Evolutionary conservation across 2,113 vertebrate species (phyloP).

Genomic region (Menidia beryllina): DNA sequence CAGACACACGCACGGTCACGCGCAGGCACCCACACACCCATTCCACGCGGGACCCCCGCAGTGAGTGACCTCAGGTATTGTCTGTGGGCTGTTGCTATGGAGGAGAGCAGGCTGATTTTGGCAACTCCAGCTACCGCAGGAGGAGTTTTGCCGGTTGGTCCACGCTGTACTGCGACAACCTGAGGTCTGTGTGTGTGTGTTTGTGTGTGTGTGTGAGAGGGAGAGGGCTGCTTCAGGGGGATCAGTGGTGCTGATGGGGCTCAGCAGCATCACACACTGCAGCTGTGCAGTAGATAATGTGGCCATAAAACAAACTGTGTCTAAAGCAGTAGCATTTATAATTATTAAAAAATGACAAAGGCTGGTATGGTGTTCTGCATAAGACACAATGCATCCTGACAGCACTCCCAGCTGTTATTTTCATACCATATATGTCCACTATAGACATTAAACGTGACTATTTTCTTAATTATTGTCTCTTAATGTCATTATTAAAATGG

Average conservation of each 20-base stretch:
- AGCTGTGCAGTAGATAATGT: slow-evolving; percentile 14
- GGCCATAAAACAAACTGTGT: background rate
- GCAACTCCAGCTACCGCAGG: slow-evolving; percentile 68
- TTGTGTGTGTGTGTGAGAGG: slow-evolving; percentile 1
- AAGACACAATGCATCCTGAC: too few species aligned
- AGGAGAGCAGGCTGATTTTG: slow-evolving; percentile 51
- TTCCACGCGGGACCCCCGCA: slow-evolving; percentile 48
- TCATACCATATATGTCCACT: too few species aligned
- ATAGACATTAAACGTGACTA: too few species aligned
- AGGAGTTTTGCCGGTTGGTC: slow-evolving; percentile 51
- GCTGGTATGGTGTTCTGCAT: too few species aligned
- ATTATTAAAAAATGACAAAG: background rate
- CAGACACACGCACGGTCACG: slow-evolving; percentile 15
- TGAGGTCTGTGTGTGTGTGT: slow-evolving; percentile 25
- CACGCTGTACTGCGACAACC: slow-evolving; percentile 63
- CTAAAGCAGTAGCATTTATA: background rate
- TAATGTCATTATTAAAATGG: too few species aligned
- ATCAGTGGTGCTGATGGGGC: slow-evolving; percentile 12
- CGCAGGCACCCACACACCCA: background rate
- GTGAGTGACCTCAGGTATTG: slow-evolving; percentile 72
- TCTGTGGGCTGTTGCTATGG: slow-evolving; percentile 77
- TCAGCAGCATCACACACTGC: slow-evolving; percentile 30
- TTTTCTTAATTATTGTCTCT: too few species aligned
- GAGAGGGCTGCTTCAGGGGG: slow-evolving; percentile 16
- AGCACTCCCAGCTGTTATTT: too few species aligned